Percentiles rank a stretch among this genome's conserved stretches.
These are phyloP conservation scores for Listrodromus nycthemerus DNA, from an alignment of 2,888 invertebrate genomes.

Conservation along the genomic window DNA sequence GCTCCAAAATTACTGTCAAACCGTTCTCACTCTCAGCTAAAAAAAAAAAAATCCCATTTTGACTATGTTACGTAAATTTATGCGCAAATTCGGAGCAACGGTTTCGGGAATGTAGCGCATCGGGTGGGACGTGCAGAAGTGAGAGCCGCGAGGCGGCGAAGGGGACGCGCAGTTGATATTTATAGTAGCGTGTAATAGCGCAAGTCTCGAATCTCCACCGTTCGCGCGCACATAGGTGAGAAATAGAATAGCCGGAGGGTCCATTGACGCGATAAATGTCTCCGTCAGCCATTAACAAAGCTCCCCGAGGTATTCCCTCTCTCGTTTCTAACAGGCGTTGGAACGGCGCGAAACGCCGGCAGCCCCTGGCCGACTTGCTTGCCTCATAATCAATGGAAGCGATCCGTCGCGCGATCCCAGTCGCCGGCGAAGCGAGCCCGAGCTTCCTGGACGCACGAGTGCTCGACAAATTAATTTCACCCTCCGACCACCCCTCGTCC, in stretches of 20 bases:
- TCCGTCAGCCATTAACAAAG: slow-evolving; percentile 80
- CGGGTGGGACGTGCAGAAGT: slow-evolving; percentile 22
- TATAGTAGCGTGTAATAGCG: slow-evolving; percentile 76
- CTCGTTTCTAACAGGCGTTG: slow-evolving; percentile 22
- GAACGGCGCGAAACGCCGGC: slow-evolving; percentile 54
- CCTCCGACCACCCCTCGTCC: slow-evolving; percentile 64
- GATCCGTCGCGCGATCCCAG: slow-evolving; percentile 71
- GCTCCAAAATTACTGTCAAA: too few relatives aligned
- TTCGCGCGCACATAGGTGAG: slow-evolving; percentile 41
- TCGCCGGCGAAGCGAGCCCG: slow-evolving; percentile 61
- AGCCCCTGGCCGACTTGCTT: slow-evolving; percentile 58
- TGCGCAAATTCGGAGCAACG: neutral
- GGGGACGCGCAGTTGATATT: slow-evolving; percentile 72
- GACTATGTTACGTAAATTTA: neutral
- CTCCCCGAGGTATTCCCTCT: slow-evolving; percentile 62
- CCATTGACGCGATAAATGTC: slow-evolving; percentile 81
- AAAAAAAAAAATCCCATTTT: neutral
- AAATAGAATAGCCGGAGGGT: slow-evolving; percentile 75
- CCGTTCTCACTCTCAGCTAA: too few relatives aligned
- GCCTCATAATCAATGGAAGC: slow-evolving; percentile 81
- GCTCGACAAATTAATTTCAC: slow-evolving; percentile 78
- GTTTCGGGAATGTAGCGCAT: slow-evolving; percentile 1
- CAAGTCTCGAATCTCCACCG: slow-evolving; percentile 63
- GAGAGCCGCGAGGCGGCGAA: slow-evolving; percentile 37
- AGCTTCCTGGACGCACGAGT: slow-evolving; percentile 68